phyloP scores from a whole-genome alignment of 2,113 vertebrate genomes.

The Phodopus roborovskii region DNA sequence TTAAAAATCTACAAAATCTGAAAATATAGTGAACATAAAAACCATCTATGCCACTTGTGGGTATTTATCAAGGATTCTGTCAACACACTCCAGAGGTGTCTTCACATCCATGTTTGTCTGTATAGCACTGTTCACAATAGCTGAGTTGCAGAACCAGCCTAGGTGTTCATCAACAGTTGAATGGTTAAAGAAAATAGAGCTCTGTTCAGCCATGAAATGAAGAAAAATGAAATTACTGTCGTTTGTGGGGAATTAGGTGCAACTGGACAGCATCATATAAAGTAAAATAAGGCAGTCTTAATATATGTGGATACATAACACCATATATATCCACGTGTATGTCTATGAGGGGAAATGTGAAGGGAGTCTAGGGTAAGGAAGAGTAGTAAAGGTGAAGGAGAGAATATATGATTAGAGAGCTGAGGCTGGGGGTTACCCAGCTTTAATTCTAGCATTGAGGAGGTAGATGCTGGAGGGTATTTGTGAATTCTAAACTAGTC shows the following conservation, averaged over 20 bases:
- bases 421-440: no score
- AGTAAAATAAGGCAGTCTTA: background rate
- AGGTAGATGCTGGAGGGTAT: no score
- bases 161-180: background rate
- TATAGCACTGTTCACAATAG: no score
- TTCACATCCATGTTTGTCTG: no score
- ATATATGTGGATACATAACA: background rate
- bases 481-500: no score
- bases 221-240: background rate
- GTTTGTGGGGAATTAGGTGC: background rate
- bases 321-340: background rate
- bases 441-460: no score
- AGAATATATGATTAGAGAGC: background rate
- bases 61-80: background rate
- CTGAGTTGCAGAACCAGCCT: background rate
- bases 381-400: background rate
- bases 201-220: background rate
- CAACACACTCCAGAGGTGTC: background rate
- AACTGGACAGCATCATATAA: background rate
- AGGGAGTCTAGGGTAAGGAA: background rate
- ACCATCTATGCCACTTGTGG: background rate
- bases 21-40: background rate
- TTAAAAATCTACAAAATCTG: background rate
- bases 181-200: background rate
- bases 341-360: background rate